Conservation (phyloP, 2,797 vertebrate genomes). For the Hyperoplus immaculatus region DNA sequence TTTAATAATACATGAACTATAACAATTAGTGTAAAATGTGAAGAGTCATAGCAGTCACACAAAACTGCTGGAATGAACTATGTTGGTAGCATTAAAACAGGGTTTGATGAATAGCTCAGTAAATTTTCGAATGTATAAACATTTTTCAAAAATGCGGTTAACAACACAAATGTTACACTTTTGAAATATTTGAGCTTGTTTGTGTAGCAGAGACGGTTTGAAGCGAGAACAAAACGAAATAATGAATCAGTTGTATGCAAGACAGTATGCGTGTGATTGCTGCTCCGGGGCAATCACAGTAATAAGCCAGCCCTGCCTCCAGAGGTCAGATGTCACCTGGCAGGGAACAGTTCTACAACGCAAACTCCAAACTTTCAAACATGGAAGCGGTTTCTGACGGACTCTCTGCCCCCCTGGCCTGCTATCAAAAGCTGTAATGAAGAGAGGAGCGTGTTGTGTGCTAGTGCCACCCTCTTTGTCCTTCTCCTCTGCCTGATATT, state of each 20-base stretch:
- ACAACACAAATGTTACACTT: not conserved
- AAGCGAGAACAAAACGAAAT: not conserved
- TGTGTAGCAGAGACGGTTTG: too few species aligned
- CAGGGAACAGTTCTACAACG: not conserved
- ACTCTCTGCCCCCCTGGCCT: not conserved
- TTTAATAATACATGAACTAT: not conserved
- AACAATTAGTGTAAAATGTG: too few species aligned
- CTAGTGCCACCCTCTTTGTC: not conserved
- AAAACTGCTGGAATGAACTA: too few species aligned
- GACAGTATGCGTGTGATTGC: constrained; percentile 5
- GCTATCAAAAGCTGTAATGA: constrained; percentile 6
- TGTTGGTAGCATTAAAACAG: not conserved
- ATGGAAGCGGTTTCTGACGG: too few species aligned
- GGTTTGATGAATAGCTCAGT: not conserved
- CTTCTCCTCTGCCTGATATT: constrained; percentile 37
- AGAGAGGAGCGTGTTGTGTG: constrained; percentile 13
- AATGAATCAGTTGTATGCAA: not conserved
- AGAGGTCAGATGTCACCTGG: constrained; percentile 12
- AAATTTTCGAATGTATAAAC: not conserved
- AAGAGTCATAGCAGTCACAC: not conserved
- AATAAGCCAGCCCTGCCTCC: not conserved
- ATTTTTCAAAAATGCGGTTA: not conserved
- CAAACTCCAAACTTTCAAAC: not conserved
- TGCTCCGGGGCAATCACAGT: not conserved
- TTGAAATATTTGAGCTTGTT: not conserved